Conservation (phyloP, 2,888 invertebrate genomes). For the Drosophila meridionalis region DNA sequence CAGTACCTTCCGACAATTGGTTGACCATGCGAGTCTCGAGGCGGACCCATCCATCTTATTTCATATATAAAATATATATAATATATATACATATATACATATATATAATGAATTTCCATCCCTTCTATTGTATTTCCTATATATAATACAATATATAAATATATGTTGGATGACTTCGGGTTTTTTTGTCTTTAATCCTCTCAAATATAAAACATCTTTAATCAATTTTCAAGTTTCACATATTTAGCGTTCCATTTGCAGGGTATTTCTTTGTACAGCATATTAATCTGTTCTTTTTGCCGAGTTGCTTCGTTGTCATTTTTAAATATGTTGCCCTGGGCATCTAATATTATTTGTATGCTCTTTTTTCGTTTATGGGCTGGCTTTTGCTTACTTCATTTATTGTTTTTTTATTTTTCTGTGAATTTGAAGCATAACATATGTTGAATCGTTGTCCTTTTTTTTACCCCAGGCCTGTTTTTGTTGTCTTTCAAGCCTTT, state of each 20-base stretch:
- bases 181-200: too few relatives aligned
- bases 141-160: background rate
- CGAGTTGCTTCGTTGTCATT: conserved; percentile 24
- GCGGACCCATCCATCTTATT: too few relatives aligned
- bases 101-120: too few relatives aligned
- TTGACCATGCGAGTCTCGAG: too few relatives aligned
- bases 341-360: conserved; percentile 32
- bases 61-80: too few relatives aligned
- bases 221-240: too few relatives aligned
- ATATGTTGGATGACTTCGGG: too few relatives aligned
- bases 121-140: too few relatives aligned
- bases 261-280: background rate
- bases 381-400: conserved; percentile 16
- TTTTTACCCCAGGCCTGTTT: conserved; percentile 30
- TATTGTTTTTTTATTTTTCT: conserved; percentile 22
- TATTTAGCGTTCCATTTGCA: background rate
- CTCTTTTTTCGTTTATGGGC: conserved; percentile 16
- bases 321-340: conserved; percentile 58
- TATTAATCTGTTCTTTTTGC: conserved; percentile 5
- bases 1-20: background rate
- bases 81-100: too few relatives aligned
- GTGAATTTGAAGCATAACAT: conserved; percentile 45
- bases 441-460: conserved; percentile 56
- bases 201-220: too few relatives aligned
- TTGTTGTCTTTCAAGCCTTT: conserved; percentile 5